Conservation (phyloP, 1,140 invertebrate genomes). For the Thaumetopoea pityocampa region DNA sequence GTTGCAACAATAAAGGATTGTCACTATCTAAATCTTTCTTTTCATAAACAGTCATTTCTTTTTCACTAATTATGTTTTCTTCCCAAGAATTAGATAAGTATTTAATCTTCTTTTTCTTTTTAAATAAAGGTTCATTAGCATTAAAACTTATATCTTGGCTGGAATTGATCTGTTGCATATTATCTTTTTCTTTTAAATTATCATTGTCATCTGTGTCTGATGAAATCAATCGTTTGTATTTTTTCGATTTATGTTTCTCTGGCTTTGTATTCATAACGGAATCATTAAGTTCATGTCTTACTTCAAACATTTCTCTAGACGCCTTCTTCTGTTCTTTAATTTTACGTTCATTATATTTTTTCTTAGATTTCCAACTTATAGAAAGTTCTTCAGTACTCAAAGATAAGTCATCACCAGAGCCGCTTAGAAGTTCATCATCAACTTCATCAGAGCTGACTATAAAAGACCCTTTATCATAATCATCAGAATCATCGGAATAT, state of each 20-base stretch:
- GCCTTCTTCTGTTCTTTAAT: constrained; percentile 61
- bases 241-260: constrained; percentile 7
- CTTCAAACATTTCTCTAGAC: constrained; percentile 64
- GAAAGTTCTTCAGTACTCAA: constrained; percentile 65
- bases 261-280: constrained; percentile 30
- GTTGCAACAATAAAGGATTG: constrained; percentile 35
- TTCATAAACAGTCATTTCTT: constrained; percentile 47
- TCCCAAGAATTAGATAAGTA: constrained; percentile 28
- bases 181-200: constrained; percentile 33
- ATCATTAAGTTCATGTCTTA: constrained; percentile 50
- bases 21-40: constrained; percentile 23
- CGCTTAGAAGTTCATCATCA: constrained; percentile 59
- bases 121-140: constrained; percentile 12
- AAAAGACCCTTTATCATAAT: constrained; percentile 69
- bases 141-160: constrained; percentile 29
- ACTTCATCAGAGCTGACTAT: constrained; percentile 62
- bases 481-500: constrained; percentile 49
- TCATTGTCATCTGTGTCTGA: constrained; percentile 42
- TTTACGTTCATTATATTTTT: constrained; percentile 60
- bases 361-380: constrained; percentile 60
- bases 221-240: constrained; percentile 35
- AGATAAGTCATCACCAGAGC: constrained; percentile 61
- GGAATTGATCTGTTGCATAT: constrained; percentile 47
- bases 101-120: constrained; percentile 25
- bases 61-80: constrained; percentile 39